Base-by-base conservation (phyloP, 2,113 vertebrate genomes). In the Anser brachyrhynchus region DNA sequence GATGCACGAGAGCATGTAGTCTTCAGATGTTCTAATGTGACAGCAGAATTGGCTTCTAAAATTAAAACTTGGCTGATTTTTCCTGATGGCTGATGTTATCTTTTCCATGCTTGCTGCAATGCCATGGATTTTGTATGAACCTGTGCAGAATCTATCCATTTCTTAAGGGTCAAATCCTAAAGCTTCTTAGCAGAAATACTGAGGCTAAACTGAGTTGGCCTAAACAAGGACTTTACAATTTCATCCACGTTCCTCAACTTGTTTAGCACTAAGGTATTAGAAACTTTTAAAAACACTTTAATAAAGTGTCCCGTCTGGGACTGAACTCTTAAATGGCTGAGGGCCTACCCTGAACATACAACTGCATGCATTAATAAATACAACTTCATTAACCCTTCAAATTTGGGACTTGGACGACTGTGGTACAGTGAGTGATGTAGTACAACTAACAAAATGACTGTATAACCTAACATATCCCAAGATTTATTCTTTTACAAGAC, bases 21-120 rank as follows among this genome's bases (percentile, higher is more conserved):
- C 89, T 84, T 92, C 51, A 93, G 74, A 92, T 79, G 41, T 51
- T 80, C 72, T 94, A 96, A 93, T 85, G 74, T 96, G 95, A 94
- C 92, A 94, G 91, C 78, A 92, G 95, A 96, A 97, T 93, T 92
- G 70, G 74, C 64, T 93, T 83, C 96, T 83, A 96, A 93, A 96
- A 96, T 94, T 96, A 95, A 94, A 94, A 74, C 87, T 37, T 94
- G 51, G 54, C 37, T 95, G 74, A 95, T 95, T 89, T 92, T 85
- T 87, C 79, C 62, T 96, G 77, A 94, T 76, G 76, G 46, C 15
- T 91, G 81, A 46, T 66, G 37, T 19, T 77, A 51, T 71, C 84
- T 91, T 87, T 49, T 28, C 51, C 8, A 11, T 18, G 41, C 67
- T 52, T 84, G 51, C 37, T 79, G 64, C 64, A 85, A 73, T 46